Conservation (phyloP, 2,113 vertebrate genomes). For the Antigone vipio region DNA sequence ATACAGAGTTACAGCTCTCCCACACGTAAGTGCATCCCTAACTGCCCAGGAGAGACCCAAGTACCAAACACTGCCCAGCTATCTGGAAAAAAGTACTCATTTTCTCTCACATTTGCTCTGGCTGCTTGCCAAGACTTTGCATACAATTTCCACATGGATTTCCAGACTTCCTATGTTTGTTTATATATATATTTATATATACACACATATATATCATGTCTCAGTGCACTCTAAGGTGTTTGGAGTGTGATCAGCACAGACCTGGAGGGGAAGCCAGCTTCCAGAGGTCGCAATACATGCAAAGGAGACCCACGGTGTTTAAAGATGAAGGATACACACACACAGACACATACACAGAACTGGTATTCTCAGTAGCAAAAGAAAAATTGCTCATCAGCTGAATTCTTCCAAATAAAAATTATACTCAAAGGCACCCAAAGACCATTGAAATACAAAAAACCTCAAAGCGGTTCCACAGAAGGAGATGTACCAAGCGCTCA, state of each 20-base stretch:
- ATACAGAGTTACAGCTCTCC: slow-evolving; percentile 30
- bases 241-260: background rate
- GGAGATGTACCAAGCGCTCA: background rate
- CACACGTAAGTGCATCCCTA: background rate
- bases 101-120: background rate
- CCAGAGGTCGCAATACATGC: background rate
- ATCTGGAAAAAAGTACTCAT: accelerated
- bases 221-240: background rate
- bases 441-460: background rate
- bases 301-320: background rate
- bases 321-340: background rate
- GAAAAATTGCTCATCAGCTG: background rate
- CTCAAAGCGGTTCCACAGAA: background rate
- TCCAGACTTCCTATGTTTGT: background rate
- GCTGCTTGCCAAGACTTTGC: background rate
- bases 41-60: background rate
- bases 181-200: no score
- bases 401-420: background rate
- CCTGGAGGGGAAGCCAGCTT: background rate
- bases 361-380: background rate
- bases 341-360: background rate
- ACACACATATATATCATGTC: no score
- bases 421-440: background rate
- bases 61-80: background rate
- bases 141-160: background rate